Percentiles rank a stretch among this genome's conserved stretches.
Evolutionary conservation across 2,113 vertebrate genomes (phyloP).

Genomic region (Emydura subglobosa): DNA sequence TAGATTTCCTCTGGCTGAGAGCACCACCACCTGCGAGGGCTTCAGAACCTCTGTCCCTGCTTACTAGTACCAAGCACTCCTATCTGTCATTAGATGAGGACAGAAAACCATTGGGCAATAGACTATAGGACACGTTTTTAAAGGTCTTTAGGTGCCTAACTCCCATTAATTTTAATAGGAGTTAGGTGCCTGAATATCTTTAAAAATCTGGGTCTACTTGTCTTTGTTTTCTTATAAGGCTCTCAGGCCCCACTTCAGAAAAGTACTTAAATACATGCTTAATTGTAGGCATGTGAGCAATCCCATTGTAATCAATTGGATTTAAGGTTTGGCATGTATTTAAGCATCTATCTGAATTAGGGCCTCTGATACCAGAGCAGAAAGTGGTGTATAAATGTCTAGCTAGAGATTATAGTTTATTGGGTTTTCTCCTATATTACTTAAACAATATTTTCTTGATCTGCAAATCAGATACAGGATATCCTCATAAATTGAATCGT

Average conservation of each 20-base stretch:
- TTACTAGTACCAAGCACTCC: conserved; percentile 29
- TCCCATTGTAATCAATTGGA: conserved; percentile 50
- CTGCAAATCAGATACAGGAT: background rate
- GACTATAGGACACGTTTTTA: conserved; percentile 12
- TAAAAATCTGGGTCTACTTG: background rate
- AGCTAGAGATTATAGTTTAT: background rate
- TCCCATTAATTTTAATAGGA: too few species aligned
- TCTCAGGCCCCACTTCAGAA: background rate
- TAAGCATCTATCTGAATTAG: conserved; percentile 32
- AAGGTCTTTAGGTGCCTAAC: background rate
- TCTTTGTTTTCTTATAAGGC: conserved; percentile 55
- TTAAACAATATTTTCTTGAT: background rate
- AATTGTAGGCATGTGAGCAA: conserved; percentile 40
- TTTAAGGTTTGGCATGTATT: conserved; percentile 28
- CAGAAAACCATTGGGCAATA: conserved; percentile 65
- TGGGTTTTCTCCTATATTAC: background rate
- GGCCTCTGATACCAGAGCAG: background rate
- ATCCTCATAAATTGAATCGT: background rate
- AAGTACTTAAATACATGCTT: conserved; percentile 32
- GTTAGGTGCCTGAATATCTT: background rate
- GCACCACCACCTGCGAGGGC: conserved; percentile 67
- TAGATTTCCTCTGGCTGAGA: conserved; percentile 49
- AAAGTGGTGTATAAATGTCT: background rate
- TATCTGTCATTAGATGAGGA: conserved; percentile 17
- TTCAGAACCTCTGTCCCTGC: conserved; percentile 53